A percentile compares a stretch with the other conserved stretches of the same genome.
These are phyloP conservation scores for Yponomeuta malinellus DNA, from an alignment of 2,888 invertebrate genomes.

Conservation along the genomic window DNA sequence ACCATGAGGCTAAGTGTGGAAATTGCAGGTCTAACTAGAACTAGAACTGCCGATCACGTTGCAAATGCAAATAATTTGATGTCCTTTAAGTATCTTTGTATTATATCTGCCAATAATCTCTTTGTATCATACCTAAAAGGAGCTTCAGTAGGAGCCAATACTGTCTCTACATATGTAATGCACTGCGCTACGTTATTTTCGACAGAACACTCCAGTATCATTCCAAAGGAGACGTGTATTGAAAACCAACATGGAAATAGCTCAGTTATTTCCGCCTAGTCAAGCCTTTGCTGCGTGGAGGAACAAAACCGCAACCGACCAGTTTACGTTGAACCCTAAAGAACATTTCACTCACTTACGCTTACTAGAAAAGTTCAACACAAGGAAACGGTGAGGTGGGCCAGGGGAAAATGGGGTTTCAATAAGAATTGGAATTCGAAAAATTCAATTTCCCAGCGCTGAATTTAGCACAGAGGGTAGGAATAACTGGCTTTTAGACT, in stretches of 20 bases:
- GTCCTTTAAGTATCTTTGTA: too few relatives aligned
- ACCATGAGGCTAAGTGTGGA: too few relatives aligned
- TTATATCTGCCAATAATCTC: too few relatives aligned
- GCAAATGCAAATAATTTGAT: too few relatives aligned
- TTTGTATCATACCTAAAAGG: too few relatives aligned
- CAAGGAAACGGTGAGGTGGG: neutral
- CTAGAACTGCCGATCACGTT: too few relatives aligned
- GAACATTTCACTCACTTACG: neutral
- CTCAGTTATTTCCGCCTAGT: constrained; percentile 13
- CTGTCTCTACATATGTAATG: neutral
- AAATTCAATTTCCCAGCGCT: constrained; percentile 70
- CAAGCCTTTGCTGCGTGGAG: constrained; percentile 6
- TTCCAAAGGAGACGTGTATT: constrained; percentile 8
- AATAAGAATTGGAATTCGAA: constrained; percentile 56
- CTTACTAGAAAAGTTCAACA: neutral
- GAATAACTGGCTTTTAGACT: constrained; percentile 54
- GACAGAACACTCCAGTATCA: constrained; percentile 26
- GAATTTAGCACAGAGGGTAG: constrained; percentile 63
- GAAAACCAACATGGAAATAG: constrained; percentile 13
- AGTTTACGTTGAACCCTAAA: neutral
- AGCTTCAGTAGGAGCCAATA: too few relatives aligned
- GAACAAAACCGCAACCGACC: constrained; percentile 10
- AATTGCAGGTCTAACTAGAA: too few relatives aligned
- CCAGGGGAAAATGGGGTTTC: neutral
- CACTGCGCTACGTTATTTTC: constrained; percentile 25